Base-by-base conservation (phyloP, 2,797 vertebrate species). In the Bryconaethiops microstoma region DNA sequence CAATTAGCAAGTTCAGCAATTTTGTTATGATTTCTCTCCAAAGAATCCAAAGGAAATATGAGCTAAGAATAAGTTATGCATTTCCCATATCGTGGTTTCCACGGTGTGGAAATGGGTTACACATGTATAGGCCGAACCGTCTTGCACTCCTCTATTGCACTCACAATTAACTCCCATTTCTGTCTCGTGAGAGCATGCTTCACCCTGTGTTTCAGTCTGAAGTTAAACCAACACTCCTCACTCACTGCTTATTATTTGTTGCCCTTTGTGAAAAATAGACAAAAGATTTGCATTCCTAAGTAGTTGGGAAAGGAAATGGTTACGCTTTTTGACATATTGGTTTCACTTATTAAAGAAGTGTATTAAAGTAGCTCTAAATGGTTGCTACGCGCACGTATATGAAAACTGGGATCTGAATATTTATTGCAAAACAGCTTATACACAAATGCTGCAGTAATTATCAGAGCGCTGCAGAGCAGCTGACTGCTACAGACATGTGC, bases 211-310 rank as follows among this genome's bases (percentile, higher is more conserved):
- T 59, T 87, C 83, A 35, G 83, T 87, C 81, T 57, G 65, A 25
- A 78, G 83, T 90, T 91, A 90, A 88, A 91, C 85, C 89, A 90
- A 92, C 89, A 91, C 78, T 89, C 86, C 88, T 88, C 78, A 76
- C 78, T 90, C 90, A 89, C 88, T 85, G 82, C 48, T 63, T 73
- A 42, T 57, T 87, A 79, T 87, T 73, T 87, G 87, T 83, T 69
- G 17, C 16, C 42, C 72, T 55, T 29, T 79, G 45, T 67, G 77
- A 14, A 71, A 72, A 64, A 76, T 40, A 76, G 12, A 35, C 29
- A 73, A 68, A 67, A 4, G 7, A 59, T 57, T 42, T 55, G 12
- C 50, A 67, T 65, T 62, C 16, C 12, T 62, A 55, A 72, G 69
- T 62, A 19, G 7, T 65, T n/a, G 57, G 42, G 10, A 23, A 84